Evolutionary conservation across 2,888 invertebrate species (phyloP).

Genomic region (Volucella bombylans): DNA sequence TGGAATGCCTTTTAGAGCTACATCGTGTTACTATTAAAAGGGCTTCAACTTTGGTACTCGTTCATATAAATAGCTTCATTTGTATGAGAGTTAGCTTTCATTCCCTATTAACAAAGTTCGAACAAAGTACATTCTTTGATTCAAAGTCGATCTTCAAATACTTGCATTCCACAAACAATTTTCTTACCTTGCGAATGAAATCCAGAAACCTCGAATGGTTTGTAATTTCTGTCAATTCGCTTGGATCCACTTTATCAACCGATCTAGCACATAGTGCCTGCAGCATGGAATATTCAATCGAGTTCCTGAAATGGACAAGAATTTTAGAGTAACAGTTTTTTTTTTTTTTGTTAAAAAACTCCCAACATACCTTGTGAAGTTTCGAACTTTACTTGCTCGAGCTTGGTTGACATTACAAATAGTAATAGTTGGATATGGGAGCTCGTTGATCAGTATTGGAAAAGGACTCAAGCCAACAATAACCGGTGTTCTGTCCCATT

Average conservation of each 20-base stretch:
- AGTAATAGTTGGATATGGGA: conserved; percentile 92
- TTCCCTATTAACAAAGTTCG: too few species aligned
- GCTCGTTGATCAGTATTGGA: conserved; percentile 85
- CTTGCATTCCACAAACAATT: background rate
- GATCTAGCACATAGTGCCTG: conserved; percentile 76
- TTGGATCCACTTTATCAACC: conserved; percentile 72
- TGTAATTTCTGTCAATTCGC: conserved; percentile 38
- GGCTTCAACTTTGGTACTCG: background rate
- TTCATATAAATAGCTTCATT: background rate
- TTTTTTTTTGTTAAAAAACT: too few species aligned
- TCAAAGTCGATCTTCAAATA: too few species aligned
- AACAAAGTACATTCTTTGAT: too few species aligned
- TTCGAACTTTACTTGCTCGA: conserved; percentile 85
- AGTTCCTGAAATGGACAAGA: conserved; percentile 84
- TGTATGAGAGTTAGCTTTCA: background rate
- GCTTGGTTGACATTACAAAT: conserved; percentile 93
- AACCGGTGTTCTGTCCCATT: conserved; percentile 89
- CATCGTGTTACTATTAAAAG: background rate
- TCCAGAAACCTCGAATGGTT: conserved; percentile 63
- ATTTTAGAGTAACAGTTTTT: background rate
- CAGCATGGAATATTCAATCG: conserved; percentile 83
- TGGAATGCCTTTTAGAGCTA: too few species aligned
- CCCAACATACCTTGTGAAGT: conserved; percentile 26
- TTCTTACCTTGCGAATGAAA: conserved; percentile 75
- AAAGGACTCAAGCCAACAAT: conserved; percentile 90